These are phyloP conservation scores for Eutolmus rufibarbis DNA, from an alignment of 2,888 invertebrate species.

Conservation along the genomic window DNA sequence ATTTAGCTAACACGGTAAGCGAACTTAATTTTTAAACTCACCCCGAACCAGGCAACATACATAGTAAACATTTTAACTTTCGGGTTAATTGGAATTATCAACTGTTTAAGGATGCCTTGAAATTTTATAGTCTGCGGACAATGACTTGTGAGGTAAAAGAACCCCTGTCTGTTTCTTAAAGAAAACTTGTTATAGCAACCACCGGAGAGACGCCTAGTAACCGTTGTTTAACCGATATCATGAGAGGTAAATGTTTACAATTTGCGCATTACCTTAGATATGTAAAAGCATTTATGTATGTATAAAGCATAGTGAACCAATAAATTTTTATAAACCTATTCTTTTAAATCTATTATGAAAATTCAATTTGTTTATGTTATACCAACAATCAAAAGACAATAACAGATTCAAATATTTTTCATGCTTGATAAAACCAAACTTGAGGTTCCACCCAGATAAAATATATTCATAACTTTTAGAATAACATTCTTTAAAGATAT, in stretches of 20 bases:
- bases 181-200: conserved; percentile 40
- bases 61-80: conserved; percentile 52
- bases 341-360: background rate
- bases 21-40: conserved; percentile 45
- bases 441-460: too few species aligned
- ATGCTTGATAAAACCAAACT: too few species aligned
- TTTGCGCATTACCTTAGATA: background rate
- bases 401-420: too few species aligned
- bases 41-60: conserved; percentile 52
- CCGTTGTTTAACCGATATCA: conserved; percentile 44
- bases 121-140: background rate
- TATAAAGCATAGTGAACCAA: background rate
- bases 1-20: background rate
- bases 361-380: too few species aligned
- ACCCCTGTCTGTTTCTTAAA: background rate
- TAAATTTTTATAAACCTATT: background rate
- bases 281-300: background rate
- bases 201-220: conserved; percentile 43
- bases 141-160: background rate
- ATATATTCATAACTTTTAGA: too few species aligned
- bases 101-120: background rate
- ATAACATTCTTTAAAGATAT: too few species aligned
- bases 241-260: background rate
- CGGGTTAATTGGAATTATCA: background rate
- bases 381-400: too few species aligned